Evolutionary conservation across 2,888 invertebrate species (phyloP), one percentile per base, ranked within the genome.

Genomic region (Netelia melanura): DNA sequence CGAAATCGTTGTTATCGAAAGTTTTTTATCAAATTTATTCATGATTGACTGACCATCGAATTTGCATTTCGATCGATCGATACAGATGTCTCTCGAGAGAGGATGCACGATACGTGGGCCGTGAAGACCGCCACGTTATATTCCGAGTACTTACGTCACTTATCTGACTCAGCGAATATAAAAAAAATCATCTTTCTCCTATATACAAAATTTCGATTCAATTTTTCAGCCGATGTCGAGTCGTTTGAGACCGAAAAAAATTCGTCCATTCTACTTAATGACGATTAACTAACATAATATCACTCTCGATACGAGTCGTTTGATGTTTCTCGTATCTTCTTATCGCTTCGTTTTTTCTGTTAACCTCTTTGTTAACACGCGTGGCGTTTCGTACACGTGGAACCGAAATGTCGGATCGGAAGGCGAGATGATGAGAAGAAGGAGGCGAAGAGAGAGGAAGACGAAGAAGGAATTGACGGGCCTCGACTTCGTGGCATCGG

Each of bases 401-500:
- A 58, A 10, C 23, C 21, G 21, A 21, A 58, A 21, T 23, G 58
- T 9, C 58, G 9, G 58, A 58, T 21, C 17, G 21, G 8, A 21
- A 21, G 58, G 58, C 23, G 58, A 23, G 10, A n/a, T 54, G 11
- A 58, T 3, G 58, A 48, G 14, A 48, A 14, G 11, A 14, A 14
- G 48, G 48, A 48, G 14, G 14, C n/a, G 43, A 30, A 25, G 43
- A 44, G 38, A 56, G 56, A 62, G 43, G 17, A 83, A 21, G 56
- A 62, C 54, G 17, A 83, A 64, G 79, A 76, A 48, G 30, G 61
- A 78, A 61, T 78, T 21, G 58, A n/a, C 17, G 21, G 58, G 30
- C 14, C 52, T 71, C 38, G 68, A 70, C 58, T 21, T 52, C 48
- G 30, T 5, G 10, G 25, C 56, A 56, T 72, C 11, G 64, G 54